phyloP scores from a whole-genome alignment of 2,888 invertebrate species.

The Leptinotarsa juncta region DNA sequence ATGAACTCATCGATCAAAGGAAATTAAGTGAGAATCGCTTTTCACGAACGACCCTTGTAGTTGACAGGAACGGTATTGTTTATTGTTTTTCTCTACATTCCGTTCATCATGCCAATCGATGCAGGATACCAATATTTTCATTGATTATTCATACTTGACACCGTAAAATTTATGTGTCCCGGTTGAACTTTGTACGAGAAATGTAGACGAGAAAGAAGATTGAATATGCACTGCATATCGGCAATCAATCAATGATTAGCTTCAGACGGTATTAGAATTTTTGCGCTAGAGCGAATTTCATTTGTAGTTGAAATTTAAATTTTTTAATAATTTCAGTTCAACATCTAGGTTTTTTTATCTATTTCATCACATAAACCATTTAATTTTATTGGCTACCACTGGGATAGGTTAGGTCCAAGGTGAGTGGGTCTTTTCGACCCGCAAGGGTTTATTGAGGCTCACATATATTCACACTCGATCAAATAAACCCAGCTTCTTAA shows the following conservation, averaged over 20 bases:
- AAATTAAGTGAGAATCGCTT: slow-evolving; percentile 32
- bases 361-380: no score
- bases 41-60: slow-evolving; percentile 10
- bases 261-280: background rate
- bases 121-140: background rate
- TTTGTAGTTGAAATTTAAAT: no score
- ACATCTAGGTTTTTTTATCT: no score
- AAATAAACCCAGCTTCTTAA: no score
- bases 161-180: background rate
- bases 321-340: no score
- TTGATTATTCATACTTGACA: background rate
- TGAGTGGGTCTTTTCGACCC: no score
- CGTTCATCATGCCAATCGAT: slow-evolving; percentile 8
- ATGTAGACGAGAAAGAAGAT: background rate
- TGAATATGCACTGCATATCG: background rate
- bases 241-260: background rate
- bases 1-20: slow-evolving; percentile 34
- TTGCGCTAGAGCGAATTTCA: no score
- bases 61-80: slow-evolving; percentile 8
- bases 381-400: no score
- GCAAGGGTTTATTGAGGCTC: no score
- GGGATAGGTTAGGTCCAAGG: no score
- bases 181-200: background rate
- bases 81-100: background rate
- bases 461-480: no score